Evolutionary conservation across 2,797 vertebrate genomes (phyloP).

Genomic region (Catharus ustulatus): DNA sequence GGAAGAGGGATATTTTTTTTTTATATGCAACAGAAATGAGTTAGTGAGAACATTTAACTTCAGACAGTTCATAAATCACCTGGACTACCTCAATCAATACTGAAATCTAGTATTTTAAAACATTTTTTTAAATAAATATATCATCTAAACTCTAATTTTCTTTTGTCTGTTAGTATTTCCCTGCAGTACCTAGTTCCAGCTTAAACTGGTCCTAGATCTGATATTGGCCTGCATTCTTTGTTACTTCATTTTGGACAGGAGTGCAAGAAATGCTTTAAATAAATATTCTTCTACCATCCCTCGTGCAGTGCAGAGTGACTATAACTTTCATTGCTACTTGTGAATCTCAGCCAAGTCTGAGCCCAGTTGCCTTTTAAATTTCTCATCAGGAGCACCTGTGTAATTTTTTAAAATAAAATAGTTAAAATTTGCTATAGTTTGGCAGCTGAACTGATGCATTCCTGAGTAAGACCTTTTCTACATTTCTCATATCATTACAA

Average conservation of each 20-base stretch:
- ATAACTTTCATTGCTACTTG: not conserved
- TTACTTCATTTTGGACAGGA: conserved; percentile 8
- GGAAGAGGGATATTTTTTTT: not conserved
- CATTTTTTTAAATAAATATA: not conserved
- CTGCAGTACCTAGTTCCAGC: not conserved
- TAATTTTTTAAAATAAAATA: not conserved
- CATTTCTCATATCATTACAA: conserved; percentile 39
- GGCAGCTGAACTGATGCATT: conserved; percentile 1
- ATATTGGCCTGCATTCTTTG: not conserved
- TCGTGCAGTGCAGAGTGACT: not conserved
- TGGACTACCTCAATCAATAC: not conserved
- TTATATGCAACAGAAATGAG: not conserved
- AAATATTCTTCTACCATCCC: not conserved
- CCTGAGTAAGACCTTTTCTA: not conserved
- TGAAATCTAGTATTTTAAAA: not conserved
- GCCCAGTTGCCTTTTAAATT: not conserved
- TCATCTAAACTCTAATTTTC: not conserved
- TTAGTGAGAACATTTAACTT: not conserved
- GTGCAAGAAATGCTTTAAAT: conserved; percentile 1
- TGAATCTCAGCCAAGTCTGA: not conserved
- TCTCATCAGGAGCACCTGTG: not conserved
- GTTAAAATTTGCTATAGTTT: conserved; percentile 8
- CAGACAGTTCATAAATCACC: not conserved
- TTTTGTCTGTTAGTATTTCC: not conserved
- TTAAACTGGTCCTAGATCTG: not conserved